Evolutionary conservation across 2,888 invertebrate species (phyloP).

Genomic region (Lampropteryx suffumata): DNA sequence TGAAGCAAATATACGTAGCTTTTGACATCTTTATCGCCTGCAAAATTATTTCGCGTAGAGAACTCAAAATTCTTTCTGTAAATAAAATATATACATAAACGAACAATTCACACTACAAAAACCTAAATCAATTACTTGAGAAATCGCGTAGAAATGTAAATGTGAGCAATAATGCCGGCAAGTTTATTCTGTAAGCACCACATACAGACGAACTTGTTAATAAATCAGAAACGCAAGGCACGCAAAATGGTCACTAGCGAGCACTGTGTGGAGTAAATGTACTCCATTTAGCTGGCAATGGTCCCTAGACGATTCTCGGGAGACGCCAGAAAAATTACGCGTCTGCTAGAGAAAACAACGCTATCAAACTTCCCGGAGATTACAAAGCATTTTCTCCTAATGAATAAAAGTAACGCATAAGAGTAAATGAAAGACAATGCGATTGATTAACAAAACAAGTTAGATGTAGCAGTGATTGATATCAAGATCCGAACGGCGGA

Average conservation of each 20-base stretch:
- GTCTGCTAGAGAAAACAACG: constrained; percentile 32
- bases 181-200: constrained; percentile 30
- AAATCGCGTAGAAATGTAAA: constrained; percentile 39
- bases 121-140: constrained; percentile 29
- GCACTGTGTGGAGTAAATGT: constrained; percentile 39
- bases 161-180: constrained; percentile 40
- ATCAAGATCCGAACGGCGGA: constrained; percentile 34
- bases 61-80: no score
- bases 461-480: constrained; percentile 29
- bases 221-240: constrained; percentile 43
- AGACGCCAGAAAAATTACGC: constrained; percentile 42
- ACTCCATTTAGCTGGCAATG: constrained; percentile 37
- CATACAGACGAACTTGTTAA: constrained; percentile 39
- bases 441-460: constrained; percentile 20
- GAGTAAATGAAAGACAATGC: constrained; percentile 12
- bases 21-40: no score
- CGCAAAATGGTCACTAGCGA: constrained; percentile 40
- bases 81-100: constrained; percentile 3
- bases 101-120: constrained; percentile 22
- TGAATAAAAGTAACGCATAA: constrained; percentile 16
- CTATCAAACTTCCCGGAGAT: constrained; percentile 20
- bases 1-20: no score
- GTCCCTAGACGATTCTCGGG: constrained; percentile 28
- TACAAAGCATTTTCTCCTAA: constrained; percentile 9
- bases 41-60: no score